Conservation (phyloP, 2,888 invertebrate genomes). For the Euclidia mi region DNA sequence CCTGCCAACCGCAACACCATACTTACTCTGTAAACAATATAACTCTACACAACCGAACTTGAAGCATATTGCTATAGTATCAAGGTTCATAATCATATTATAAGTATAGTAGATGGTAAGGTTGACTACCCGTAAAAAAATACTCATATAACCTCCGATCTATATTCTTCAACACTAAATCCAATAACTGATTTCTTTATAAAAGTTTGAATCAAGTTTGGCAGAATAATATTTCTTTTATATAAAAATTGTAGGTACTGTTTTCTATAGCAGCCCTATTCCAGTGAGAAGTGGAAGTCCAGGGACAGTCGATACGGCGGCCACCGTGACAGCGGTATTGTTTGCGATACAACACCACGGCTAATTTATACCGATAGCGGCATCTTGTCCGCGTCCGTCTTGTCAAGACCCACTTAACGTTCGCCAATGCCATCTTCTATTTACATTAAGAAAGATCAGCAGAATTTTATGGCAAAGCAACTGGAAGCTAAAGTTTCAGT, state of each 20-base stretch:
- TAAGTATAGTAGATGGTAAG: neutral
- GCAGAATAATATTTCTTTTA: neutral
- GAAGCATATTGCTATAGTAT: constrained; percentile 46
- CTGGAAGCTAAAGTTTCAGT: no score
- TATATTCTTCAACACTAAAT: no score
- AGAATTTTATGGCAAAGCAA: no score
- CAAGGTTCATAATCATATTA: constrained; percentile 55
- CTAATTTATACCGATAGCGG: constrained; percentile 86
- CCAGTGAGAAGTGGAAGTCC: constrained; percentile 70
- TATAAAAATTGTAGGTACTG: neutral
- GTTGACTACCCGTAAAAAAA: neutral
- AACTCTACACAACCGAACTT: constrained; percentile 50
- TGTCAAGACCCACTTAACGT: constrained; percentile 41
- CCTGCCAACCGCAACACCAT: constrained; percentile 83
- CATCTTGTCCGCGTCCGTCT: constrained; percentile 75
- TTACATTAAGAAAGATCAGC: neutral
- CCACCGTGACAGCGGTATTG: constrained; percentile 85
- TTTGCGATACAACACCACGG: constrained; percentile 77
- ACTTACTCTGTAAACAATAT: constrained; percentile 68
- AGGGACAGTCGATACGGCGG: constrained; percentile 74
- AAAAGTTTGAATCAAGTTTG: no score
- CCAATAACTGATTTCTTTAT: no score
- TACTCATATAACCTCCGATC: no score
- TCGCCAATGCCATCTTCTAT: neutral
- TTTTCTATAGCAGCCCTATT: constrained; percentile 36